Percentiles rank a stretch among this genome's conserved stretches.
These are phyloP conservation scores for Magallana angulata DNA, from an alignment of 1,140 invertebrate genomes.

Conservation along the genomic window DNA sequence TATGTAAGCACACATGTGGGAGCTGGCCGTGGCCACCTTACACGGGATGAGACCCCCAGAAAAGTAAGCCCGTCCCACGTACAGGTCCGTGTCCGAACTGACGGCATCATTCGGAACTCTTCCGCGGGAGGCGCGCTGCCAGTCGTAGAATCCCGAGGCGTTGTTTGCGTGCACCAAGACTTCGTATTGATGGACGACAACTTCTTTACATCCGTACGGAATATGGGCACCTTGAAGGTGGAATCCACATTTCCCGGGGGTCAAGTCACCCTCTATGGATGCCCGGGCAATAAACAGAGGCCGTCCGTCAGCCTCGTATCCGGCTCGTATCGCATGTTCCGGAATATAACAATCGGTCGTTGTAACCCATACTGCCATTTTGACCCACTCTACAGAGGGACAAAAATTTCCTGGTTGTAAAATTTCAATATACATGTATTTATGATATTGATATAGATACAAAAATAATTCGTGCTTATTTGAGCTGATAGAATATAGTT, in stretches of 20 bases:
- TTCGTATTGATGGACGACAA: not conserved
- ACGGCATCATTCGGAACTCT: not conserved
- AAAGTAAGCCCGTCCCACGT: not conserved
- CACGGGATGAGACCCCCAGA: not conserved
- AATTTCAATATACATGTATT: no score
- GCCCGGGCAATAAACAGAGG: slow-evolving; percentile 37
- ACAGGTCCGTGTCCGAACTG: not conserved
- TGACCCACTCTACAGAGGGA: no score
- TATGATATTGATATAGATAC: no score
- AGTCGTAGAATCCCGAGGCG: not conserved
- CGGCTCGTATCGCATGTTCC: not conserved
- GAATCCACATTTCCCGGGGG: slow-evolving; percentile 33
- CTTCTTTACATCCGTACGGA: slow-evolving; percentile 30
- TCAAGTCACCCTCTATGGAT: not conserved
- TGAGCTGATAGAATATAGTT: no score
- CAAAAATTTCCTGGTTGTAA: no score
- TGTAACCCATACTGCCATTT: slow-evolving; percentile 18
- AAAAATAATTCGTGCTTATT: no score
- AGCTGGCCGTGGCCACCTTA: not conserved
- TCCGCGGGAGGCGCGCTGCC: not conserved
- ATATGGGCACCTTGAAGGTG: slow-evolving; percentile 20
- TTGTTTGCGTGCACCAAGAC: not conserved
- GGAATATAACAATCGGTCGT: not conserved
- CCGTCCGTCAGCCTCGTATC: not conserved
- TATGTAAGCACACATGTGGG: not conserved